phyloP scores from a whole-genome alignment of 2,888 invertebrate species.

The Apodemia zela region DNA sequence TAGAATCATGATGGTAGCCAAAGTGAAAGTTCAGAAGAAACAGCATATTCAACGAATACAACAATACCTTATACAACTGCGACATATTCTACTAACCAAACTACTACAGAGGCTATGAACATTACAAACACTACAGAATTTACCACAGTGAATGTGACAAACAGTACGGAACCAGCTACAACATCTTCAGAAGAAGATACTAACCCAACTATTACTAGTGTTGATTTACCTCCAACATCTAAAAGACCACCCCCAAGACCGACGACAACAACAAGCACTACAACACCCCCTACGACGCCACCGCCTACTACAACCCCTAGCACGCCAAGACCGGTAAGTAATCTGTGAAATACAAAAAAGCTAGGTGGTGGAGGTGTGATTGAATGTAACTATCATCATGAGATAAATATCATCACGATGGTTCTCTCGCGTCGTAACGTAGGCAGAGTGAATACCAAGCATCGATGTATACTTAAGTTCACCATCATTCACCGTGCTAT shows the following conservation, averaged over 20 bases:
- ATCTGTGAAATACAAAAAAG: neutral
- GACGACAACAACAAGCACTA: slow-evolving; percentile 18
- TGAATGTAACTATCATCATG: too few relatives aligned
- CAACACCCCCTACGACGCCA: slow-evolving; percentile 21
- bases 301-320: slow-evolving; percentile 28
- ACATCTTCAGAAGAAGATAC: neutral
- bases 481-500: too few relatives aligned
- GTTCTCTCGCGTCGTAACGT: too few relatives aligned
- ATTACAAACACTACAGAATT: neutral
- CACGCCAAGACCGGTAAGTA: slow-evolving; percentile 33
- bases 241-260: neutral
- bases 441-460: too few relatives aligned
- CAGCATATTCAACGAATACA: slow-evolving; percentile 1
- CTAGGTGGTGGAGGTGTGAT: too few relatives aligned
- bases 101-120: neutral
- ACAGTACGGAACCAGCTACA: neutral
- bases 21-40: slow-evolving; percentile 33
- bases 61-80: slow-evolving; percentile 22
- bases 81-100: slow-evolving; percentile 15
- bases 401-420: neutral
- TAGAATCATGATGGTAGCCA: slow-evolving; percentile 28
- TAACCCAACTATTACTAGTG: neutral
- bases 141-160: neutral
- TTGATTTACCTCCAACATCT: neutral
- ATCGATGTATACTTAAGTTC: too few relatives aligned